These are phyloP conservation scores for Meghimatium bilineatum DNA, from an alignment of 2,888 invertebrate species.

Conservation along the genomic window DNA sequence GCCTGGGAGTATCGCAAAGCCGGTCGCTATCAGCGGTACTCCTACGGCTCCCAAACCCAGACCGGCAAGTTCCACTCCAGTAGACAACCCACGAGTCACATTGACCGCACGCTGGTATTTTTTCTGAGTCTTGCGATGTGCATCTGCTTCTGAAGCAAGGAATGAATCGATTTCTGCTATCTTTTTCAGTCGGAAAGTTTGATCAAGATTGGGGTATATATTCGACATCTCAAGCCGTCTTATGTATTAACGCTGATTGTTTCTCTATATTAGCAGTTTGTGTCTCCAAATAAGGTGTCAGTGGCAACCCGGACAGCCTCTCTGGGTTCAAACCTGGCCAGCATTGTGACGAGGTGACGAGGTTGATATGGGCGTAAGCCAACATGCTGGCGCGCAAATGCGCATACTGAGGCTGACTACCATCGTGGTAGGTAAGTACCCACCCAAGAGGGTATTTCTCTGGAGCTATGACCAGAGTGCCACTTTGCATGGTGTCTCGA, in stretches of 20 bases:
- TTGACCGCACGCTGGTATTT: neutral
- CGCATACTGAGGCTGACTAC: neutral
- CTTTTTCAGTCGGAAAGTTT: neutral
- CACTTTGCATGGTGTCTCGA: neutral
- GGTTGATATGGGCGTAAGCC: constrained; percentile 1
- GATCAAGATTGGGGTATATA: too few relatives aligned
- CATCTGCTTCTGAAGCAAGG: neutral
- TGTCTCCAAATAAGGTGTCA: constrained; percentile 6
- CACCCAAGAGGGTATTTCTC: neutral
- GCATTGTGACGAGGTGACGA: neutral
- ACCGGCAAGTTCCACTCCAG: neutral
- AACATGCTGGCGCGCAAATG: neutral
- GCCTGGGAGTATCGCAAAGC: neutral
- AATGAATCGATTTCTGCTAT: neutral
- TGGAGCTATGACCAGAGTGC: constrained; percentile 1
- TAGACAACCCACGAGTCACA: neutral
- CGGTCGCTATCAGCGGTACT: neutral
- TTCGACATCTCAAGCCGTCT: too few relatives aligned
- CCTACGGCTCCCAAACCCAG: neutral
- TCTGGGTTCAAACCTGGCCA: neutral
- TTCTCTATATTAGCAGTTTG: too few relatives aligned
- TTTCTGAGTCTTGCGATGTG: neutral
- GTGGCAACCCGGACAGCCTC: constrained; percentile 18
- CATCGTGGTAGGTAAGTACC: neutral
- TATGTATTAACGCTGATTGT: too few relatives aligned